phyloP scores from a whole-genome alignment of 37 sponge, comb jelly and placozoan genomes.

The Sycon ciliatum region DNA sequence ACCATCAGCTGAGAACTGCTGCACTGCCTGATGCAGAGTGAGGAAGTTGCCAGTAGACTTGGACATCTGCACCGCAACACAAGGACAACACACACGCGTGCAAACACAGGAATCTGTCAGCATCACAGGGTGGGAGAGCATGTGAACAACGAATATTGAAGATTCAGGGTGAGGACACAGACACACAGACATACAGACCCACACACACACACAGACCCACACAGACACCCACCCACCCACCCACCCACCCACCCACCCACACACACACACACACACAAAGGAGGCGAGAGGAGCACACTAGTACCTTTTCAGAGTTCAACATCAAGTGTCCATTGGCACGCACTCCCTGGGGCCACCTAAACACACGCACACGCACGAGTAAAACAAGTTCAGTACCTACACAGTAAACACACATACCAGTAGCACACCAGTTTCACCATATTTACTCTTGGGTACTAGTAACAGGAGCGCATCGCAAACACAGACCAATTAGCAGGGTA shows the following conservation, averaged over 20 bases:
- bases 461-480: too few relatives aligned
- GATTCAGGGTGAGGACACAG: not conserved
- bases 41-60: conserved; percentile 96
- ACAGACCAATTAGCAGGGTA: too few relatives aligned
- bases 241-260: not conserved
- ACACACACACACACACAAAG: too few relatives aligned
- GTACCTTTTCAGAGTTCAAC: conserved; percentile 95
- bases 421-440: too few relatives aligned
- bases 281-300: too few relatives aligned
- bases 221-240: not conserved
- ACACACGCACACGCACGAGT: not conserved
- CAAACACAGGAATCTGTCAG: not conserved
- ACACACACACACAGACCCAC: not conserved
- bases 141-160: not conserved
- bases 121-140: not conserved
- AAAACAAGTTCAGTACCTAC: not conserved
- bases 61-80: conserved; percentile 58
- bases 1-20: conserved; percentile 89
- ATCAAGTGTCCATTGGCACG: conserved; percentile 93
- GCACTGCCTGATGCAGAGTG: conserved; percentile 60
- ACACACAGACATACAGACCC: not conserved
- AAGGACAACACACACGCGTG: not conserved
- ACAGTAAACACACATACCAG: too few relatives aligned
- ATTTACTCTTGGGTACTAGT: too few relatives aligned
- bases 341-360: conserved; percentile 73